These are phyloP conservation scores for Catostomus latipinnis DNA, from an alignment of 2,797 vertebrate species.

Conservation along the genomic window DNA sequence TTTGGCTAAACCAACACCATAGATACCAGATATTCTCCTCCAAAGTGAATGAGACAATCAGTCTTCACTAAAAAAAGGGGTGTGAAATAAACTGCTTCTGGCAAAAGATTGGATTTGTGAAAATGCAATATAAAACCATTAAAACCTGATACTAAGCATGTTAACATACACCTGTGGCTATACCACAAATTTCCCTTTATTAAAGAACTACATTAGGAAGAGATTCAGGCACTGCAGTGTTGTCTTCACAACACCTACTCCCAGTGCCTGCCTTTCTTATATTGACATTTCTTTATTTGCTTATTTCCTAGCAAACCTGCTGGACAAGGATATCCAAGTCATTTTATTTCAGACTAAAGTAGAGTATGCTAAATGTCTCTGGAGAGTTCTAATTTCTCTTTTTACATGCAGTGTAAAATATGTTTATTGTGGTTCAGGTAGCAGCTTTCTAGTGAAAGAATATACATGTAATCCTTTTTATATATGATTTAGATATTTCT, in stretches of 20 bases:
- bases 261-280: constrained; percentile 7
- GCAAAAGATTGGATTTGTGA: neutral
- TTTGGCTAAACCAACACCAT: neutral
- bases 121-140: neutral
- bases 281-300: constrained; percentile 37
- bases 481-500: neutral
- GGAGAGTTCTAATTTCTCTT: neutral
- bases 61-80: neutral
- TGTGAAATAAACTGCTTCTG: neutral
- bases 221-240: constrained; percentile 10
- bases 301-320: constrained; percentile 35
- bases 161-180: neutral
- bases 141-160: neutral
- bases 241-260: neutral
- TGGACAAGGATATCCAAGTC: constrained; percentile 29
- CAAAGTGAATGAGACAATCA: neutral
- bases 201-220: neutral
- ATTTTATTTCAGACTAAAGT: neutral
- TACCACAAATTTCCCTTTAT: neutral
- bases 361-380: neutral
- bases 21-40: neutral
- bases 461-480: neutral
- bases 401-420: neutral
- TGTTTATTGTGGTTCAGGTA: neutral
- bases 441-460: neutral